A percentile compares a stretch with the other conserved stretches of the same genome.
These are phyloP conservation scores for Aphidius gifuensis DNA, from an alignment of 1,140 invertebrate species.

Conservation along the genomic window DNA sequence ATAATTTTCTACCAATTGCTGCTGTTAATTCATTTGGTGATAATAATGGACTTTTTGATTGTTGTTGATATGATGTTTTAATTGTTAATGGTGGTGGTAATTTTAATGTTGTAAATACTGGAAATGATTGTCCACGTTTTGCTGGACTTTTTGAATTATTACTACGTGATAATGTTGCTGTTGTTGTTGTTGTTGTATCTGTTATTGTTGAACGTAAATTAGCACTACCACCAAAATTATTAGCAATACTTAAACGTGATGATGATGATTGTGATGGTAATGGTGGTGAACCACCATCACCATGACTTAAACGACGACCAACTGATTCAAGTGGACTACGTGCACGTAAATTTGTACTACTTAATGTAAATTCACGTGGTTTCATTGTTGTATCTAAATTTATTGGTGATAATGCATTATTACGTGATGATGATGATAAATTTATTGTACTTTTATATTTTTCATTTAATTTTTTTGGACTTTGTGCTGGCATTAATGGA, in stretches of 20 bases:
- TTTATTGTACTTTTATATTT: constrained; percentile 50
- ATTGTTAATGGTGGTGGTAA: constrained; percentile 31
- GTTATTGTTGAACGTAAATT: constrained; percentile 39
- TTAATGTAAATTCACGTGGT: constrained; percentile 49
- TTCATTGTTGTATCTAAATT: constrained; percentile 46
- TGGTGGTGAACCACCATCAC: constrained; percentile 48
- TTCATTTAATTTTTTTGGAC: constrained; percentile 41
- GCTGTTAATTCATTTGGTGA: constrained; percentile 51
- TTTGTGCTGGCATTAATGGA: constrained; percentile 43
- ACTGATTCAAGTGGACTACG: constrained; percentile 51
- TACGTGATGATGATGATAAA: constrained; percentile 30
- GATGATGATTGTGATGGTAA: no score
- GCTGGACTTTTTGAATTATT: constrained; percentile 47
- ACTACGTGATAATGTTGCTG: constrained; percentile 19
- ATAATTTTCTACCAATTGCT: constrained; percentile 47
- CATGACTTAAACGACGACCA: constrained; percentile 49
- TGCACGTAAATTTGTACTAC: constrained; percentile 49
- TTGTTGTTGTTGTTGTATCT: constrained; percentile 25
- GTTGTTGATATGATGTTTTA: constrained; percentile 14
- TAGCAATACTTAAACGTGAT: constrained; percentile 30
- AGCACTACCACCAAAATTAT: constrained; percentile 41
- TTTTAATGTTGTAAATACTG: constrained; percentile 48
- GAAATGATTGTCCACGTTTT: constrained; percentile 52
- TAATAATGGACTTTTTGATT: constrained; percentile 44
- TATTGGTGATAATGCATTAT: constrained; percentile 40